Base-by-base conservation (phyloP, 2,113 vertebrate genomes). In the Numenius arquata region DNA sequence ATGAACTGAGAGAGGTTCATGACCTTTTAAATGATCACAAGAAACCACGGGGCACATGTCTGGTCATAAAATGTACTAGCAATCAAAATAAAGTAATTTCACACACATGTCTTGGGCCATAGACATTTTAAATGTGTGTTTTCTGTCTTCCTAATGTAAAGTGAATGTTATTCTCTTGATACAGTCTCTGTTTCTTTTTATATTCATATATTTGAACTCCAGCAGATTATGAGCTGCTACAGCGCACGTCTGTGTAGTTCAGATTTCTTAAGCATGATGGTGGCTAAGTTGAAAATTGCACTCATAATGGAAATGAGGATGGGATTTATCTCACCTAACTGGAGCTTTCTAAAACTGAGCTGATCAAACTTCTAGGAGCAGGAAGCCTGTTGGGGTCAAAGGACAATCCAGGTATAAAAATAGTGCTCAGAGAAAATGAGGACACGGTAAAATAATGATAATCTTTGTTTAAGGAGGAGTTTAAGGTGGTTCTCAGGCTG, bases 81-180 rank as follows among this genome's bases (percentile, higher is more conserved):
- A 91, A 82, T 85, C n/a, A 77, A 93, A 93, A 71, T 53, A 62
- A 76, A 94, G 20, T 70, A 34, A 78, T 85, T 91, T 91, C 65
- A 81, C 65, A 40, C 21, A 30, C 12, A 2, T 18, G 12, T 78
- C 83, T 79, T 82, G 47, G 15, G 11, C 61, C 22, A 56, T 7
- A 90, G 61, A 34, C 20, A 34, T 88, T 85, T 53, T 32, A 47
- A 71, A 58, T 20, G 8, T 38, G 68, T 88, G 22, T 47, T 74
- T 95, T 88, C 65, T 85, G 71, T 66, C 45, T 78, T 80, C 40
- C 34, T 90, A 66, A 74, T 62, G 13, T 61, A 52, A 92, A 90
- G 40, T 70, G 82, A 43, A 53, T 75, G 61, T 71, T 94, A 58
- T 9, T 92, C 11, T 82, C 56, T 71, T 62, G 50, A 29, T 74